phyloP scores from a whole-genome alignment of 2,888 invertebrate genomes.

The Fabriciana adippe region DNA sequence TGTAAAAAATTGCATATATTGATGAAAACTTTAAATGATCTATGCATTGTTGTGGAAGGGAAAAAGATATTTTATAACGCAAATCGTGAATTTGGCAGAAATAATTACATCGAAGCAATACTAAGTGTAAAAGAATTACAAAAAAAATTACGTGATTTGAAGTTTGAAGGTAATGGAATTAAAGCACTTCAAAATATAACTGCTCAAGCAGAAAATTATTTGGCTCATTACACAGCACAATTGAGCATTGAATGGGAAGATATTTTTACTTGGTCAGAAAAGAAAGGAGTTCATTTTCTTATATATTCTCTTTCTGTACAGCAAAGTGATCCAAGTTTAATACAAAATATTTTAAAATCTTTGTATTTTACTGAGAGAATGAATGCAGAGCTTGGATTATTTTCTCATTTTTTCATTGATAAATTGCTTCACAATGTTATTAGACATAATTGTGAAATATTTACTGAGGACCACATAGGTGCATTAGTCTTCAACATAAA shows the following conservation, averaged over 20 bases:
- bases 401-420: constrained; percentile 73
- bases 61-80: constrained; percentile 63
- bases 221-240: constrained; percentile 66
- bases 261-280: constrained; percentile 70
- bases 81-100: constrained; percentile 66
- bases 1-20: constrained; percentile 56
- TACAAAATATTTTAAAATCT: constrained; percentile 70
- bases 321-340: constrained; percentile 65
- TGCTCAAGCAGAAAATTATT: constrained; percentile 66
- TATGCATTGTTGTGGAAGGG: constrained; percentile 61
- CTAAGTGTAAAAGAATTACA: constrained; percentile 56
- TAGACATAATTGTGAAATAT: constrained; percentile 72
- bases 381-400: constrained; percentile 67
- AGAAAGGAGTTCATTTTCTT: constrained; percentile 59
- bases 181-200: constrained; percentile 60
- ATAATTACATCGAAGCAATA: constrained; percentile 66
- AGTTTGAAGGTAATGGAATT: constrained; percentile 60
- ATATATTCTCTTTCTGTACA: constrained; percentile 69
- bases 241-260: constrained; percentile 75
- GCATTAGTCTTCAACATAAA: constrained; percentile 73
- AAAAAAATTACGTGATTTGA: constrained; percentile 51
- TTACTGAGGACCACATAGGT: constrained; percentile 69
- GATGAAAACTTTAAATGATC: constrained; percentile 53
- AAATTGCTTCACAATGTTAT: constrained; percentile 68
- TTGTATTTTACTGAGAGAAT: constrained; percentile 65